Evolutionary conservation across 1,140 invertebrate species (phyloP).

Genomic region (Parasteatoda tepidariorum): DNA sequence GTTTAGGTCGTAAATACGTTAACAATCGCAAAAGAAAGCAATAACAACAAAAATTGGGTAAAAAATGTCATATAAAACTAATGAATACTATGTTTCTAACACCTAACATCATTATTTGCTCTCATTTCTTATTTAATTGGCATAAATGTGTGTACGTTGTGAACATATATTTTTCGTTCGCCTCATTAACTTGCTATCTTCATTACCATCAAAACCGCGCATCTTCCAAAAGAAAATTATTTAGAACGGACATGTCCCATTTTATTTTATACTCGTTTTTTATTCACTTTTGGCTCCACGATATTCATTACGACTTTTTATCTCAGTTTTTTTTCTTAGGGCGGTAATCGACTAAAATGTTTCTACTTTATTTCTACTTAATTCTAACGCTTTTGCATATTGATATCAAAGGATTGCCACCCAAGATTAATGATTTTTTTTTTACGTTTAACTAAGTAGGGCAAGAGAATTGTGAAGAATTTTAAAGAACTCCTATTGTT

Average conservation of each 20-base stretch:
- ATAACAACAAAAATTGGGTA: slow-evolving; percentile 23
- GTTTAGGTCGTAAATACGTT: slow-evolving; percentile 32
- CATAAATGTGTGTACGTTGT: slow-evolving; percentile 54
- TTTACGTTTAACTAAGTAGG: neutral
- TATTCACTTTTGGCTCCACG: slow-evolving; percentile 30
- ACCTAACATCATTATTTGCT: slow-evolving; percentile 56
- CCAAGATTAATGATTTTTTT: neutral
- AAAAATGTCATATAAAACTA: slow-evolving; percentile 52
- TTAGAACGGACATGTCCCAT: slow-evolving; percentile 45
- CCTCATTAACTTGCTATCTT: slow-evolving; percentile 55
- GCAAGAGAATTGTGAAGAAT: neutral
- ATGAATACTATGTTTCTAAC: slow-evolving; percentile 49
- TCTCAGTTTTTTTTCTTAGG: slow-evolving; percentile 40
- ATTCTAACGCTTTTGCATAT: neutral
- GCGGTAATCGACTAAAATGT: slow-evolving; percentile 38
- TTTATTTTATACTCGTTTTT: slow-evolving; percentile 52
- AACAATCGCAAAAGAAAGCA: slow-evolving; percentile 34
- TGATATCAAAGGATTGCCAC: neutral
- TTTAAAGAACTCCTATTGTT: neutral
- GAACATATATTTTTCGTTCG: slow-evolving; percentile 50
- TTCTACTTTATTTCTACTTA: neutral
- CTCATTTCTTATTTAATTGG: slow-evolving; percentile 56
- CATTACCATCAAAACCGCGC: slow-evolving; percentile 53
- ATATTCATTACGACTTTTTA: slow-evolving; percentile 45
- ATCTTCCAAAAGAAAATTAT: slow-evolving; percentile 49